Conservation (phyloP, 2,113 vertebrate species). For the Vulpes lagopus region DNA sequence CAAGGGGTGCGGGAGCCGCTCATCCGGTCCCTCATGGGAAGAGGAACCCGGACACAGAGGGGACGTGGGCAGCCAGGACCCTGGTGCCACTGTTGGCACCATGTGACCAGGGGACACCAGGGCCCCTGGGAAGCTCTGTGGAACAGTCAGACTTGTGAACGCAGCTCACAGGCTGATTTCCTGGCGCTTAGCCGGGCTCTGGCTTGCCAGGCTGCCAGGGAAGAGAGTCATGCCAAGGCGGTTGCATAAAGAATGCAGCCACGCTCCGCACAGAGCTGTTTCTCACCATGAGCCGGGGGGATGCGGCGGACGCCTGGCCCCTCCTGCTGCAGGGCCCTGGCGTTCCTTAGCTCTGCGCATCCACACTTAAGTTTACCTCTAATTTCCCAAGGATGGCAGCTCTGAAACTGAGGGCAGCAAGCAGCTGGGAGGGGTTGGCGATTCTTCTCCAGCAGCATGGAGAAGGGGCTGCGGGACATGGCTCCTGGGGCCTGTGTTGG, state of each 20-base stretch:
- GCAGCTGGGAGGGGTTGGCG: neutral
- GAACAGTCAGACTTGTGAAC: rapidly evolving
- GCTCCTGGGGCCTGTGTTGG: neutral
- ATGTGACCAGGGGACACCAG: rapidly evolving
- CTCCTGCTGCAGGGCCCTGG: neutral
- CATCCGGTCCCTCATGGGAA: neutral
- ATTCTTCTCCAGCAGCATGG: neutral
- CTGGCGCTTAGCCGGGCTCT: neutral
- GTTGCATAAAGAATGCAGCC: neutral
- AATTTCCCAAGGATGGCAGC: neutral
- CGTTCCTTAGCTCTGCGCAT: too few relatives aligned
- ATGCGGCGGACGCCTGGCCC: neutral
- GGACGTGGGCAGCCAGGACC: neutral
- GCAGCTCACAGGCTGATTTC: neutral
- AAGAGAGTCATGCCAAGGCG: neutral
- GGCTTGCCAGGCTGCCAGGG: neutral
- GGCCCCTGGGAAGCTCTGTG: rapidly evolving
- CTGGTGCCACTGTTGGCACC: neutral
- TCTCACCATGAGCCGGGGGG: neutral
- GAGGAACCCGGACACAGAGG: neutral
- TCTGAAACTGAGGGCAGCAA: neutral
- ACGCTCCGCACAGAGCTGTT: neutral
- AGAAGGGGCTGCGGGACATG: too few relatives aligned
- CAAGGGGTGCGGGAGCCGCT: rapidly evolving
- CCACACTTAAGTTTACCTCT: neutral